Base-by-base conservation (phyloP, 2,113 vertebrate species). In the Myocastor coypus region DNA sequence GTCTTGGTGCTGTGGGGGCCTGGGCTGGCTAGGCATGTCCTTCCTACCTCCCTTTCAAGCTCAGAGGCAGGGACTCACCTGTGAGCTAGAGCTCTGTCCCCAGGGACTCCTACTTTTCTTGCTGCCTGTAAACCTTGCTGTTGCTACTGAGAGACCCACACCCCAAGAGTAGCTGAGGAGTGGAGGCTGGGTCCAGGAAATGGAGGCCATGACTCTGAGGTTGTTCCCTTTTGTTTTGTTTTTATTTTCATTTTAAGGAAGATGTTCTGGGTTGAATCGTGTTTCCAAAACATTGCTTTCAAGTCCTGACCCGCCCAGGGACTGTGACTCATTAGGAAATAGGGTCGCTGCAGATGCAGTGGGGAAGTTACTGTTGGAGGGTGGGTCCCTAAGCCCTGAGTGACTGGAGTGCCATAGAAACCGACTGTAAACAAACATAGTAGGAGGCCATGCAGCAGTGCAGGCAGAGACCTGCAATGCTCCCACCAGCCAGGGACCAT, bases 381-480 rank as follows among this genome's bases (percentile, higher is more conserved):
- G 37, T 6, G 61, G 83, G 14, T 32, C 46, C 94, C 71, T 8
- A 1, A 34, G 8, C 11, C 87, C n/a, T 3, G 1, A 0, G 2
- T 26, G 81, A 42, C n/a, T 0, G 8, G 22, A 10, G 64, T 32
- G n/a, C 64, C 40, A 19, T 7, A 14, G 82, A 19, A 30, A 40
- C 16, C 7, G 2, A 30, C 32, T 5, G 50, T 13, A 8, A 40
- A 59, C 16, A 0, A 5, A n/a, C 34, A 11, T 3, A 78, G 61
- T 66, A 46, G 24, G 13, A 66, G 73, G 22, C 13, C 11, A 2
- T 0, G 3, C 1, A 63, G 3, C 1, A 63, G n/a, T 0, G 4
- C 52, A 32, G 32, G 46, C 7, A 0, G 61, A 26, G 34, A 6
- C 1, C 69, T 10, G 4, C 2, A 26, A 30, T 37, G 83, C 19